These are phyloP conservation scores for Pao palembangensis DNA, from an alignment of 2,113 vertebrate genomes.

Conservation along the genomic window DNA sequence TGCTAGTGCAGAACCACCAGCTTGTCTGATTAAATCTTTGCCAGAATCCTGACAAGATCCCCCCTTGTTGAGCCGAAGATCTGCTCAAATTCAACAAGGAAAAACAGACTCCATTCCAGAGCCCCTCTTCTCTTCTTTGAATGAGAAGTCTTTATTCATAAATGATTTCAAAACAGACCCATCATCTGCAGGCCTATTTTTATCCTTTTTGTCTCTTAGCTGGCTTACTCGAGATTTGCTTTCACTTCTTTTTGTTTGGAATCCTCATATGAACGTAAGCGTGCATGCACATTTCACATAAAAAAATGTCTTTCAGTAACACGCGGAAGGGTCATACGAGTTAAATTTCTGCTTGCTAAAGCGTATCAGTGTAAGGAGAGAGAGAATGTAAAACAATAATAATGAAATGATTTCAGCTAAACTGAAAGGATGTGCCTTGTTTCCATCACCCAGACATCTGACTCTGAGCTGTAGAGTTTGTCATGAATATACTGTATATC, in stretches of 20 bases:
- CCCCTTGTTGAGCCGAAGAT: slow-evolving; percentile 5
- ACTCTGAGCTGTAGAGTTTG: too few species aligned
- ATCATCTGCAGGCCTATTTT: slow-evolving; percentile 5
- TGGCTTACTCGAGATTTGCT: background rate
- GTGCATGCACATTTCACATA: too few species aligned
- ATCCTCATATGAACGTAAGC: background rate
- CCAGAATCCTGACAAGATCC: slow-evolving; percentile 24
- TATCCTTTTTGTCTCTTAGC: background rate
- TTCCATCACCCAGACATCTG: background rate
- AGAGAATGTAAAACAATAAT: too few species aligned
- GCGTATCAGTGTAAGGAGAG: background rate
- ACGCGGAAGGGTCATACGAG: too few species aligned
- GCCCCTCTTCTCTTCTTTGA: background rate
- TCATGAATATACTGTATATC: too few species aligned
- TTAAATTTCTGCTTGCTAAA: too few species aligned
- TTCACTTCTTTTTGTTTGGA: background rate
- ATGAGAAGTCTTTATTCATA: background rate
- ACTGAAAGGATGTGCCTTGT: background rate
- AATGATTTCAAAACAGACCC: background rate
- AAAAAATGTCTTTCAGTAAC: too few species aligned
- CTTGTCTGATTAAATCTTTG: background rate
- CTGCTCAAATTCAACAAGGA: slow-evolving; percentile 4
- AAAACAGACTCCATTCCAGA: background rate
- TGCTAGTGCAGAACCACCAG: slow-evolving; percentile 10
- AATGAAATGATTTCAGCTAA: background rate